phyloP scores from a whole-genome alignment of 92 coral and sea anemone species.

The Parazoanthus swiftii region DNA sequence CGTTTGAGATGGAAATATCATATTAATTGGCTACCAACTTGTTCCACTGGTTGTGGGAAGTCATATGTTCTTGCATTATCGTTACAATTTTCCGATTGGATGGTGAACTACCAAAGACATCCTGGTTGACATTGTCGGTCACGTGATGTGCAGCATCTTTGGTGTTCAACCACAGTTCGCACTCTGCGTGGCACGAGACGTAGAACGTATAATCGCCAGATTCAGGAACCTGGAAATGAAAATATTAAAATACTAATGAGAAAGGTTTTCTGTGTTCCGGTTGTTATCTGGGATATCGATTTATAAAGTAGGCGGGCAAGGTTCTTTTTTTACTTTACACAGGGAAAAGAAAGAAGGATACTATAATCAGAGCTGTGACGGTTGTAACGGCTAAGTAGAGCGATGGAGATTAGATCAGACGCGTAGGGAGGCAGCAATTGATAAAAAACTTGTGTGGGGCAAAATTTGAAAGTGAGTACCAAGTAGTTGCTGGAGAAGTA shows the following conservation, averaged over 20 bases:
- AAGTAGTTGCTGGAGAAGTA: too few relatives aligned
- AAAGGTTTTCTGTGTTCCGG: neutral
- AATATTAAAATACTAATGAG: neutral
- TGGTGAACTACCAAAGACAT: neutral
- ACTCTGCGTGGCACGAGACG: slow-evolving; percentile 24
- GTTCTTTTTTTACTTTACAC: too few relatives aligned
- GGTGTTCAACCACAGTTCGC: slow-evolving; percentile 20
- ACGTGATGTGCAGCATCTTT: slow-evolving; percentile 11
- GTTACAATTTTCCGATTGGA: slow-evolving; percentile 37
- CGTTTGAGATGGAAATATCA: neutral
- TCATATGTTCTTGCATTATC: slow-evolving; percentile 12
- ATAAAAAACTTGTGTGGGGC: too few relatives aligned
- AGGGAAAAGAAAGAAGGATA: too few relatives aligned
- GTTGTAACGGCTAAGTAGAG: too few relatives aligned
- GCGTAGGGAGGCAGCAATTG: too few relatives aligned
- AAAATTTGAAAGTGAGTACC: too few relatives aligned
- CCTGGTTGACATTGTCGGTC: neutral
- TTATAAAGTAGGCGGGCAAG: neutral
- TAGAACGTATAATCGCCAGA: slow-evolving; percentile 35
- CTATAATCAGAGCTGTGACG: too few relatives aligned
- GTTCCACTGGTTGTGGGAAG: slow-evolving; percentile 59
- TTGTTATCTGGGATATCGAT: neutral
- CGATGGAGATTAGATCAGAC: too few relatives aligned
- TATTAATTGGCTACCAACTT: slow-evolving; percentile 31
- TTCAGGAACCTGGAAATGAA: slow-evolving; percentile 18